Base-by-base conservation (phyloP, 35 echinoderm and acorn worm species). In the Apostichopus californicus region DNA sequence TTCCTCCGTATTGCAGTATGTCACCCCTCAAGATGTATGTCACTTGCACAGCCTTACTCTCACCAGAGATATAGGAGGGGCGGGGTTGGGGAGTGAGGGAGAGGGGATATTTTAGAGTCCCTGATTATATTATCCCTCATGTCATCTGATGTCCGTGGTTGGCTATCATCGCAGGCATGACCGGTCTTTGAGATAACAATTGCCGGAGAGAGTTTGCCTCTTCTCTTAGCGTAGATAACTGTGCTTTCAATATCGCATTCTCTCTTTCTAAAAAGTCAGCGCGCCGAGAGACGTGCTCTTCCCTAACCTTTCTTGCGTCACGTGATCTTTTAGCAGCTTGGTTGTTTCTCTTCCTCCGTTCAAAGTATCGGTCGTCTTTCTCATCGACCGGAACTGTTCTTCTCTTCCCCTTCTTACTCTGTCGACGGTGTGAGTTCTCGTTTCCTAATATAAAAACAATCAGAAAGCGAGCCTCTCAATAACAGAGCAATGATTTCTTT, bases 321-420 rank as follows among this genome's bases (percentile, higher is more conserved):
- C 97, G 93, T 57, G 97, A 99, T 81, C 97, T 55, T 12, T 99
- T 99, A 18, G 97, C 97, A 0, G 97, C 95, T 83, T 94, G 73
- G 81, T 99, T 99, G 93, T 99, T 99, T 13, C 95, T 79, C 72
- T 93, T 96, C 52, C 97, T 52, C 5, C 95, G 84, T 52, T 25
- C 97, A 80, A 94, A 99, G 90, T 99, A 99, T 52, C 90, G 90
- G 55, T 92, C 90, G 71, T 99, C 95, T 87, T 99, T 99, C 10
- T 96, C 93, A 1, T 93, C 93, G 4, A 54, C 56, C 28, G 93
- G 87, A 60, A 96, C 93, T 6, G 61, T 65, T 77, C 61, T n/a
- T 28, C 75, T 90, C 18, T 77, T 53, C 1, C 78, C 61, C 23
- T 91, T 93, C 53, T 97, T 97, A 66, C 88, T 86, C n/a, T 77